Conservation (phyloP, 2,797 vertebrate genomes). For the Peromyscus attwateri region DNA sequence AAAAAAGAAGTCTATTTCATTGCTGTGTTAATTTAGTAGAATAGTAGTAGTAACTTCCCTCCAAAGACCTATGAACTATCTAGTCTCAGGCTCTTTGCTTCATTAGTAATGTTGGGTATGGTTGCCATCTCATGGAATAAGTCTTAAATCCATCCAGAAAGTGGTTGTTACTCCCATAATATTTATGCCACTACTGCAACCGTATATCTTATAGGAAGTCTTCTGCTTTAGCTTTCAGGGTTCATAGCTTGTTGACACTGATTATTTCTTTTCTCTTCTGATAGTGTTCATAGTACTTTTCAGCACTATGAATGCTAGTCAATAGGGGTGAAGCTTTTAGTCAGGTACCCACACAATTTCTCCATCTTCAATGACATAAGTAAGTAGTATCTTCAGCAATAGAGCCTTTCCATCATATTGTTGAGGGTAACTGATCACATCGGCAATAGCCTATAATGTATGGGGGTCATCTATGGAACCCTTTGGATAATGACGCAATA, state of each 20-base stretch:
- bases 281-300: background rate
- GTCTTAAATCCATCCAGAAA: background rate
- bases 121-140: background rate
- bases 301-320: background rate
- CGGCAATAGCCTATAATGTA: background rate
- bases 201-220: background rate
- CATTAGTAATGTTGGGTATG: background rate
- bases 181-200: background rate
- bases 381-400: background rate
- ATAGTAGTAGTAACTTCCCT: background rate
- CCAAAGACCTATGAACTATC: background rate
- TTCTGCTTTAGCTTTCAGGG: background rate
- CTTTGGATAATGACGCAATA: background rate
- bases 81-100: background rate
- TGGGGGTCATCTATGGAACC: background rate
- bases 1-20: background rate
- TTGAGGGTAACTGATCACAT: background rate
- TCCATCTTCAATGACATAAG: background rate
- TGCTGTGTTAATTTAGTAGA: background rate
- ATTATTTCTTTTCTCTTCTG: background rate
- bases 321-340: background rate
- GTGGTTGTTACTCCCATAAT: background rate
- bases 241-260: background rate
- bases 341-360: background rate
- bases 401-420: background rate